Conservation (phyloP, 2,888 invertebrate genomes). For the Amblyjoppa proteus region DNA sequence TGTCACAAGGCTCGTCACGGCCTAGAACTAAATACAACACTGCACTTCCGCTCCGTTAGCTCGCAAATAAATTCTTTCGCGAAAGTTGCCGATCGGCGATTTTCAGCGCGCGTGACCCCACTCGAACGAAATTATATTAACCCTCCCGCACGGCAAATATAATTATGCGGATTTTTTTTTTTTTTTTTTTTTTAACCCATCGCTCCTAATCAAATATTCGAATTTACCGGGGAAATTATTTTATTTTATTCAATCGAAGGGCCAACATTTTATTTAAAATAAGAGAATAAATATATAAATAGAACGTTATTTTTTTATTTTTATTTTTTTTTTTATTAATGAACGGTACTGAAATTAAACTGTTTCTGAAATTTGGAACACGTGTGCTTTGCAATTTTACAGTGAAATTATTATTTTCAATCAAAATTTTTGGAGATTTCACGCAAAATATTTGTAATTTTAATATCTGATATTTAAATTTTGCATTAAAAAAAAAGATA, state of each 20-base stretch:
- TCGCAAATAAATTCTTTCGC: background rate
- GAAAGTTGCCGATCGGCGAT: background rate
- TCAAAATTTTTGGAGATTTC: no score
- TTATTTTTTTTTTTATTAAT: no score
- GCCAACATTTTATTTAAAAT: no score
- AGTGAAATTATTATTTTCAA: no score
- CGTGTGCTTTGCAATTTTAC: no score
- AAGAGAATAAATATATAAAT: no score
- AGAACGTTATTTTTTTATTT: no score
- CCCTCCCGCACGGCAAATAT: slow-evolving; percentile 21
- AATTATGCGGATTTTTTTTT: slow-evolving; percentile 28
- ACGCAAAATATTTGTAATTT: no score
- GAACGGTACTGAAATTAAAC: no score
- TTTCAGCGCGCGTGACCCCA: slow-evolving; percentile 1
- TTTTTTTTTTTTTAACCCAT: slow-evolving; percentile 12
- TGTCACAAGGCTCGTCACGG: slow-evolving; percentile 82
- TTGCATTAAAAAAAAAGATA: no score
- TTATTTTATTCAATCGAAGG: background rate
- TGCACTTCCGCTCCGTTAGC: slow-evolving; percentile 3
- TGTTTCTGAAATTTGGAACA: no score
- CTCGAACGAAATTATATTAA: slow-evolving; percentile 28
- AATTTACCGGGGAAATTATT: background rate
- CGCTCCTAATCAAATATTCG: slow-evolving; percentile 9
- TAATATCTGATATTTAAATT: no score
- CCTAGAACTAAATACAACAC: slow-evolving; percentile 81